phyloP scores from a whole-genome alignment of 2,888 invertebrate species.

The Dinocampus coccinellae region DNA sequence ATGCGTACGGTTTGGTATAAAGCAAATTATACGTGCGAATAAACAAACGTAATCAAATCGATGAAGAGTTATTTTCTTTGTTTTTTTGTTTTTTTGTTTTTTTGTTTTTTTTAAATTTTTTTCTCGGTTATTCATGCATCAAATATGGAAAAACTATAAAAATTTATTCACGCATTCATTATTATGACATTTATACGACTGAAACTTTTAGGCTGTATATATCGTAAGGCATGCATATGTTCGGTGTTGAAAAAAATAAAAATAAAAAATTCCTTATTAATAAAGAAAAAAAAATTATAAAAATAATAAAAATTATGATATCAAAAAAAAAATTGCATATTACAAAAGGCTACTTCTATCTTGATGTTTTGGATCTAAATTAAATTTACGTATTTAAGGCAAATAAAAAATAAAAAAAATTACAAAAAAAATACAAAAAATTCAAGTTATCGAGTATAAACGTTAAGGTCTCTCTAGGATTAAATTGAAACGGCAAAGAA shows the following conservation, averaged over 20 bases:
- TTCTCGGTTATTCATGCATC: too few relatives aligned
- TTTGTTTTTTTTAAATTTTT: too few relatives aligned
- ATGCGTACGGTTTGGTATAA: background rate
- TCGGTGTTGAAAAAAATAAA: slow-evolving; percentile 65
- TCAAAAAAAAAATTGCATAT: slow-evolving; percentile 60
- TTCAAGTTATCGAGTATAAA: slow-evolving; percentile 63
- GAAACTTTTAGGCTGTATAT: slow-evolving; percentile 69
- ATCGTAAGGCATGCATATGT: slow-evolving; percentile 69
- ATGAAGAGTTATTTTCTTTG: background rate
- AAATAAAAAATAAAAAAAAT: slow-evolving; percentile 45
- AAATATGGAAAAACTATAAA: slow-evolving; percentile 42
- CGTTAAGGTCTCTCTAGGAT: slow-evolving; percentile 64
- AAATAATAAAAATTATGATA: slow-evolving; percentile 53
- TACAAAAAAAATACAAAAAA: slow-evolving; percentile 32
- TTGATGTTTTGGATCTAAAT: slow-evolving; percentile 68
- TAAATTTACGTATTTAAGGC: slow-evolving; percentile 65
- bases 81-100: slow-evolving; percentile 39
- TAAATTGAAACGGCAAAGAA: slow-evolving; percentile 53
- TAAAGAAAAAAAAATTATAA: too few relatives aligned
- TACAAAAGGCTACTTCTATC: slow-evolving; percentile 65
- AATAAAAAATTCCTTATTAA: slow-evolving; percentile 60
- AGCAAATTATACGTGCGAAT: slow-evolving; percentile 28
- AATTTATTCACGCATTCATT: slow-evolving; percentile 50
- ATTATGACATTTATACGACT: slow-evolving; percentile 64
- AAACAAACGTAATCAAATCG: slow-evolving; percentile 29